These are phyloP conservation scores for Antennarius maculatus DNA, from an alignment of 2,797 vertebrate genomes.

Conservation along the genomic window DNA sequence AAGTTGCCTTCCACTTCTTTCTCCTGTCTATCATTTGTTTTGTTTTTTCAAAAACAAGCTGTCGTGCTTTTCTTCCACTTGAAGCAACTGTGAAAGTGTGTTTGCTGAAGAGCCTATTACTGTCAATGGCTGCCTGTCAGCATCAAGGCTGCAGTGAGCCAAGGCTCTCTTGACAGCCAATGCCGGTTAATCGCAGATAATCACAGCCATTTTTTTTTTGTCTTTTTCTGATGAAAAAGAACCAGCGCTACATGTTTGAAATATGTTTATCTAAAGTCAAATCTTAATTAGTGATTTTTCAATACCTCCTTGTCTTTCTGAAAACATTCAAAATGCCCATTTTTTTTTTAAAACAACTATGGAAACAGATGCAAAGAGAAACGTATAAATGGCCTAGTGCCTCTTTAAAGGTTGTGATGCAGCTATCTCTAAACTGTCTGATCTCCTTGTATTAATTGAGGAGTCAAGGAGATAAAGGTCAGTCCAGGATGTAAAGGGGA, in stretches of 20 bases:
- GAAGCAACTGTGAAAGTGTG: slow-evolving; percentile 18
- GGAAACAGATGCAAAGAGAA: slow-evolving; percentile 1
- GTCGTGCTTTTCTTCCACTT: slow-evolving; percentile 33
- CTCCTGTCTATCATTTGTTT: slow-evolving; percentile 7
- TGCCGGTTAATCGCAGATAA: slow-evolving; percentile 20
- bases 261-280: slow-evolving; percentile 22
- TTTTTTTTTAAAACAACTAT: no score
- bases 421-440: neutral
- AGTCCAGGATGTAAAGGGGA: neutral
- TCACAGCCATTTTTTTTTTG: slow-evolving; percentile 21
- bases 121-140: slow-evolving; percentile 41
- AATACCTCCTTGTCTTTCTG: neutral
- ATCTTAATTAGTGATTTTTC: slow-evolving; percentile 5
- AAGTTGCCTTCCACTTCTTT: slow-evolving; percentile 11
- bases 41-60: slow-evolving; percentile 13
- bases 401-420: neutral
- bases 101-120: slow-evolving; percentile 43
- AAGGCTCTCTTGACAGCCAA: slow-evolving; percentile 21
- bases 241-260: slow-evolving; percentile 1
- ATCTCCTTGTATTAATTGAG: neutral
- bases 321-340: neutral
- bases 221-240: slow-evolving; percentile 12
- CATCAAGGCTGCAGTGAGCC: slow-evolving; percentile 50
- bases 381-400: neutral
- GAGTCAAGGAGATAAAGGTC: neutral